phyloP scores from a whole-genome alignment of 2,797 vertebrate genomes.

The Champsocephalus gunnari region DNA sequence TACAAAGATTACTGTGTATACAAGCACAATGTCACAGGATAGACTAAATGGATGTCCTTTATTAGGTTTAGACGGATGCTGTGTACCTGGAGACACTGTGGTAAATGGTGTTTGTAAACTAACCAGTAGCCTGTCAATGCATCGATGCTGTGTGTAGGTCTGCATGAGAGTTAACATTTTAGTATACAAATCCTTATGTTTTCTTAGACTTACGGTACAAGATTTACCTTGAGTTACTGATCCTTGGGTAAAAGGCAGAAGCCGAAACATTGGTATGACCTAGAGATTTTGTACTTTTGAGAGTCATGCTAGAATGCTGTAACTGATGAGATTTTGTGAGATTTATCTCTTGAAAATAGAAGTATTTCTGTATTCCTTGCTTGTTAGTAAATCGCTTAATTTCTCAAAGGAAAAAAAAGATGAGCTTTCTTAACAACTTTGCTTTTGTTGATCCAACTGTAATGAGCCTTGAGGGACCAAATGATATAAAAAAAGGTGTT shows the following conservation, averaged over 20 bases:
- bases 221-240: constrained; percentile 61
- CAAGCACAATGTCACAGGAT: constrained; percentile 78
- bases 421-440: constrained; percentile 74
- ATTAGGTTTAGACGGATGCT: constrained; percentile 70
- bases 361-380: constrained; percentile 81
- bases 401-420: constrained; percentile 53
- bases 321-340: constrained; percentile 75
- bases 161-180: constrained; percentile 83
- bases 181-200: constrained; percentile 66
- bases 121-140: constrained; percentile 80
- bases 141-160: constrained; percentile 79
- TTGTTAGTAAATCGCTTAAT: constrained; percentile 77
- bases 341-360: constrained; percentile 73
- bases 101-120: constrained; percentile 73
- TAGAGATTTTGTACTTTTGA: constrained; percentile 79
- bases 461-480: constrained; percentile 84
- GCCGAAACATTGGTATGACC: constrained; percentile 64
- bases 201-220: constrained; percentile 65
- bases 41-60: constrained; percentile 69
- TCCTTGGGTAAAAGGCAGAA: constrained; percentile 69
- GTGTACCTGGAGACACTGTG: constrained; percentile 68
- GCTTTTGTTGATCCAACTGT: constrained; percentile 77
- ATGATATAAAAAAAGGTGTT: constrained; percentile 72
- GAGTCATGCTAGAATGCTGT: constrained; percentile 70
- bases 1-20: constrained; percentile 74